phyloP scores from a whole-genome alignment of 1,140 invertebrate genomes.

The Drosophila kikkawai region DNA sequence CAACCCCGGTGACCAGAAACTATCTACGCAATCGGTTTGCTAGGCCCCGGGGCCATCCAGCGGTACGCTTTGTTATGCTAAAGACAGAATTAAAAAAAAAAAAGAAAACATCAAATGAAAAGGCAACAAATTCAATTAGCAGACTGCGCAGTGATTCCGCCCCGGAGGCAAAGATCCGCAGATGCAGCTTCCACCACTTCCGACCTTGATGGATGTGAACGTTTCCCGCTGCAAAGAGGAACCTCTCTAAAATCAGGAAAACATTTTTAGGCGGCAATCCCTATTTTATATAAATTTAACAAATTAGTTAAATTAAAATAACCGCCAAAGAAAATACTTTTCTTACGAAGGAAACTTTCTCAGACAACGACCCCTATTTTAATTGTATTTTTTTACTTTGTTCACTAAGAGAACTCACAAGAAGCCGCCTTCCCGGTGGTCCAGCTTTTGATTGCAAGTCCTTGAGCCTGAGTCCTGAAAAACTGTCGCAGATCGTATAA shows the following conservation, averaged over 20 bases:
- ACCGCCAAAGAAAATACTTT: constrained; percentile 1
- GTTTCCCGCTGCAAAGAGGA: background rate
- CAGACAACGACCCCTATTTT: constrained; percentile 62
- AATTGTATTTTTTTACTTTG: constrained; percentile 1
- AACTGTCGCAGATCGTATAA: constrained; percentile 71
- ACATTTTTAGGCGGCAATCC: constrained; percentile 2
- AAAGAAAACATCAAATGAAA: constrained; percentile 69
- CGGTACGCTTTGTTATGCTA: constrained; percentile 70
- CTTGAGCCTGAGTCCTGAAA: constrained; percentile 47
- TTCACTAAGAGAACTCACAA: constrained; percentile 67
- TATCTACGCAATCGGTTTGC: constrained; percentile 56
- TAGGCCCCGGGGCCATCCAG: constrained; percentile 42
- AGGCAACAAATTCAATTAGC: constrained; percentile 80
- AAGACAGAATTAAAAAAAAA: constrained; percentile 36
- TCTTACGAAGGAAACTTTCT: constrained; percentile 44
- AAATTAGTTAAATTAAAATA: background rate
- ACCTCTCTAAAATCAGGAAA: constrained; percentile 3
- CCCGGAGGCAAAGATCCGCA: constrained; percentile 39
- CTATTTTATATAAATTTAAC: too few relatives aligned
- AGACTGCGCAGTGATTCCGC: constrained; percentile 55
- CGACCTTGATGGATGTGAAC: constrained; percentile 19
- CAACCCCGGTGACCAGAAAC: constrained; percentile 43
- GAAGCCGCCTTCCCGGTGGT: constrained; percentile 65
- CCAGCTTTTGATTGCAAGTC: constrained; percentile 72
- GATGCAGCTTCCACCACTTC: constrained; percentile 61